These are phyloP conservation scores for Pristionchus maxplancki DNA, from an alignment of 2,888 invertebrate genomes.

Conservation along the genomic window DNA sequence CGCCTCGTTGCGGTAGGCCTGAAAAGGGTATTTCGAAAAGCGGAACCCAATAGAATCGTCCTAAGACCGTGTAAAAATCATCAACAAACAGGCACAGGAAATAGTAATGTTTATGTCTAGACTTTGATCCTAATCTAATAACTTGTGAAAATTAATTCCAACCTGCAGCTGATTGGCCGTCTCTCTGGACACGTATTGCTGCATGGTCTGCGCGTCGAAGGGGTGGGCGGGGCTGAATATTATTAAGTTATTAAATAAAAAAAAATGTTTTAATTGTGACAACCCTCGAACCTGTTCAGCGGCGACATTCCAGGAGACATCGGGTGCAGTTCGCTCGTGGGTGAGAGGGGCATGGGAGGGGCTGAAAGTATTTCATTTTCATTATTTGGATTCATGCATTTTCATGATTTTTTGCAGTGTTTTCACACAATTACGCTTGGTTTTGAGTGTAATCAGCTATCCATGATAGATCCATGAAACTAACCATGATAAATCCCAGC, in stretches of 20 bases:
- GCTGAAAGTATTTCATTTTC: background rate
- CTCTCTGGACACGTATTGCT: slow-evolving; percentile 54
- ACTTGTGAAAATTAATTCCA: background rate
- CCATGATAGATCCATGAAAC: background rate
- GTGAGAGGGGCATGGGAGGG: background rate
- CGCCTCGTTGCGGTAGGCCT: slow-evolving; percentile 77
- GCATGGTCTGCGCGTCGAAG: slow-evolving; percentile 35
- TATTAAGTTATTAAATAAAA: background rate
- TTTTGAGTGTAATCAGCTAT: too few relatives aligned
- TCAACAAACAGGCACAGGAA: too few relatives aligned
- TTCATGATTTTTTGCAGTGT: too few relatives aligned
- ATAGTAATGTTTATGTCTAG: too few relatives aligned
- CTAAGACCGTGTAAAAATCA: too few relatives aligned
- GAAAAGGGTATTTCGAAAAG: too few relatives aligned
- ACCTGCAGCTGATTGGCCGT: slow-evolving; percentile 56
- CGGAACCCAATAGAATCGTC: too few relatives aligned
- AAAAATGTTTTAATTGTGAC: background rate
- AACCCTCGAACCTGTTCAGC: background rate
- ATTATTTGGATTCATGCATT: background rate
- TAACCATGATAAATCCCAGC: slow-evolving; percentile 24
- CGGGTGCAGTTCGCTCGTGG: background rate
- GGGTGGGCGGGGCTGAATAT: slow-evolving; percentile 27
- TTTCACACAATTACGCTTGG: too few relatives aligned
- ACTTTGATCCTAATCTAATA: too few relatives aligned
- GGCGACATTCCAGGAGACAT: slow-evolving; percentile 11